phyloP scores from a whole-genome alignment of 2,113 vertebrate genomes.

The Mandrillus leucophaeus region DNA sequence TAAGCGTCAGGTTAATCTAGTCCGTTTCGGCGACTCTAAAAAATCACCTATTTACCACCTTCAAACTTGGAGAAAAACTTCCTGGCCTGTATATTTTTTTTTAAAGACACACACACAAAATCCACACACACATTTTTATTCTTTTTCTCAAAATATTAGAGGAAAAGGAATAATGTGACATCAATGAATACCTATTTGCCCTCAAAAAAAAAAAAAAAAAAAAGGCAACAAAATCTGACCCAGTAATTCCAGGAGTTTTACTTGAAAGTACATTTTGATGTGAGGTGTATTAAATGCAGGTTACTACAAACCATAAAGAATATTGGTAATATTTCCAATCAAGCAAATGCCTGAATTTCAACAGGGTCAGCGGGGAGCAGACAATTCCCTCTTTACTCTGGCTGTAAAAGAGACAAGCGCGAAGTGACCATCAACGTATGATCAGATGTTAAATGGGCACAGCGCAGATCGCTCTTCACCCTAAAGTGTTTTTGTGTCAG shows the following conservation, averaged over 20 bases:
- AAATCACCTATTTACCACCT: background rate
- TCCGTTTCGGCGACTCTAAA: background rate
- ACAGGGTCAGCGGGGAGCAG: conserved; percentile 29
- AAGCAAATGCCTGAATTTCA: background rate
- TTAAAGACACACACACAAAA: background rate
- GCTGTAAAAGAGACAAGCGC: conserved; percentile 72
- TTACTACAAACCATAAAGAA: background rate
- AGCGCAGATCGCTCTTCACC: conserved; percentile 64
- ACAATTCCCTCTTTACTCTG: conserved; percentile 68
- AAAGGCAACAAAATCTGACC: background rate
- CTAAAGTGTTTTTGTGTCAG: conserved; percentile 80
- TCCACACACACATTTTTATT: background rate
- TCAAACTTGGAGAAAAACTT: background rate
- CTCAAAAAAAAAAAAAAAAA: background rate
- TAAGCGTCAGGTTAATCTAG: background rate
- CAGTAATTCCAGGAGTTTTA: background rate
- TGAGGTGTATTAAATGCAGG: background rate
- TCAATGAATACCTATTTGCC: background rate
- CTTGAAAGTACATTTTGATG: conserved; percentile 32
- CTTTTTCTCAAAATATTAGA: conserved; percentile 10
- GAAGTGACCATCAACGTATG: conserved; percentile 71
- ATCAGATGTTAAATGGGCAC: conserved; percentile 71
- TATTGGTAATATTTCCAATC: conserved; percentile 40
- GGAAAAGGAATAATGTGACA: background rate
- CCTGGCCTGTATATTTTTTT: background rate